A percentile compares a stretch with the other conserved stretches of the same genome.
Conservation (phyloP, 1,140 invertebrate genomes). For the Rhopalosiphum padi region DNA sequence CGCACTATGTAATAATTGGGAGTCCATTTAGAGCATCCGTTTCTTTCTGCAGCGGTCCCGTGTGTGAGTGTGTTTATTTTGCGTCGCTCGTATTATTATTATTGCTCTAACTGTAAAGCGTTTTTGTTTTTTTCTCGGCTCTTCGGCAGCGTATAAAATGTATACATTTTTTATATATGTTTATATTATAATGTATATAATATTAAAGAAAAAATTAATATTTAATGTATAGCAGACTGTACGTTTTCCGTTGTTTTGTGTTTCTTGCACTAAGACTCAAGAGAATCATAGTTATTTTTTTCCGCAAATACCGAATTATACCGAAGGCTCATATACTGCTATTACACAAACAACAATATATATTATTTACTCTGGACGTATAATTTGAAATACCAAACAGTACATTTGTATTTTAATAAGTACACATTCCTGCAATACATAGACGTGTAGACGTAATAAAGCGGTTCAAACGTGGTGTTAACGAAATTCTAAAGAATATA, state of each 20-base stretch:
- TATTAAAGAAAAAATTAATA: neutral
- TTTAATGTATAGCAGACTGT: neutral
- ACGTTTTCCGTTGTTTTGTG: neutral
- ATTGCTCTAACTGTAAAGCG: constrained; percentile 26
- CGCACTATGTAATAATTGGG: constrained; percentile 35
- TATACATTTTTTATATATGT: neutral
- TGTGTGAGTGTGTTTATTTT: constrained; percentile 1
- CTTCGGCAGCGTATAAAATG: neutral
- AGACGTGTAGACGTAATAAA: neutral
- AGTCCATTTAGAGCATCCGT: constrained; percentile 41
- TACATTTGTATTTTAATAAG: constrained; percentile 6
- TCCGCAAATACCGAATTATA: neutral
- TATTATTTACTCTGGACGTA: neutral
- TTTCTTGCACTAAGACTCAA: neutral
- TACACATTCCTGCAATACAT: neutral
- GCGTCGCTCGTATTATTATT: neutral
- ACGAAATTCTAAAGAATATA: neutral
- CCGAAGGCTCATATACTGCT: neutral
- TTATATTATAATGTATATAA: neutral
- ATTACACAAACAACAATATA: neutral
- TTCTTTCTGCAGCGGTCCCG: neutral
- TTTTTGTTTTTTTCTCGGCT: neutral
- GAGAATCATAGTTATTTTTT: neutral
- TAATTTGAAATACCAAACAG: constrained; percentile 58
- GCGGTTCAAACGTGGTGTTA: neutral